These are phyloP conservation scores for Rhimphoctona megacephalus DNA, from an alignment of 2,888 invertebrate genomes.

Conservation along the genomic window DNA sequence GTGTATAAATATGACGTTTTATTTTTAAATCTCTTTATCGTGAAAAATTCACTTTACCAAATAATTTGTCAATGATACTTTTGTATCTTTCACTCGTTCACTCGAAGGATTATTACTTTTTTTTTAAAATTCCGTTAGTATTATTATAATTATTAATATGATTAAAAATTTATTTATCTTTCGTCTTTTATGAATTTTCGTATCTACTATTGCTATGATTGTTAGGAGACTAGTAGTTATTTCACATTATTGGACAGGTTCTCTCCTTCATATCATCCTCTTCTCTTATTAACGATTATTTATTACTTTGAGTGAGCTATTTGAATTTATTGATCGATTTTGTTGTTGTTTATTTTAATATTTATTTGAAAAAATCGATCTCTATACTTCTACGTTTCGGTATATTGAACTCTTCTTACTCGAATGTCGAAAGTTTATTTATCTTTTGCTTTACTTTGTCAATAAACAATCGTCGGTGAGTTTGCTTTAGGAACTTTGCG, in stretches of 20 bases:
- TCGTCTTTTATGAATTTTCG: slow-evolving; percentile 32
- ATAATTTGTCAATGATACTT: slow-evolving; percentile 70
- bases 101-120: slow-evolving; percentile 22
- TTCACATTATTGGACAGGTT: slow-evolving; percentile 64
- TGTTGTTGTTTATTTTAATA: slow-evolving; percentile 11
- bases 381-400: slow-evolving; percentile 19
- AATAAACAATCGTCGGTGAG: slow-evolving; percentile 64
- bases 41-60: slow-evolving; percentile 60
- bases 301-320: slow-evolving; percentile 61
- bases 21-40: slow-evolving; percentile 58
- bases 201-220: slow-evolving; percentile 73
- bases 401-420: slow-evolving; percentile 27
- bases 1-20: slow-evolving; percentile 68
- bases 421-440: slow-evolving; percentile 30
- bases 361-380: slow-evolving; percentile 17
- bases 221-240: slow-evolving; percentile 69
- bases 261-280: slow-evolving; percentile 1
- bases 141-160: slow-evolving; percentile 51
- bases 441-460: slow-evolving; percentile 47
- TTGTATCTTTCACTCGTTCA: slow-evolving; percentile 30
- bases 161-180: slow-evolving; percentile 61
- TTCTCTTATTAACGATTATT: slow-evolving; percentile 47
- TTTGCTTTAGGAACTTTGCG: slow-evolving; percentile 84
- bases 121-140: slow-evolving; percentile 11
- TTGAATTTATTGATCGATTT: slow-evolving; percentile 34